Conservation (phyloP, 2,888 invertebrate species). For the Trachelus troglodyta region DNA sequence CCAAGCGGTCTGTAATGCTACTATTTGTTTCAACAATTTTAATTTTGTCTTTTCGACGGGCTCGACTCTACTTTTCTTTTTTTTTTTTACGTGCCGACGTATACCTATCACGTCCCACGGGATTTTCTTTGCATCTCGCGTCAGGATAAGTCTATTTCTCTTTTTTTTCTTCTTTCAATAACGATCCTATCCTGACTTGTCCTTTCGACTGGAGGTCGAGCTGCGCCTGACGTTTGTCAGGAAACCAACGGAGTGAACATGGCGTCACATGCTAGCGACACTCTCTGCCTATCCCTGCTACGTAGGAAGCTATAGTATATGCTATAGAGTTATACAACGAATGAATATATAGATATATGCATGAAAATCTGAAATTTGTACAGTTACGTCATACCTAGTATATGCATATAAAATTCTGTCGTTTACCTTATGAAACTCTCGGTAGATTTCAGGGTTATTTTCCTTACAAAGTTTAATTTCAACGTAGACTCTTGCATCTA, state of each 20-base stretch:
- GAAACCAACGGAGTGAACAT: conserved; percentile 38
- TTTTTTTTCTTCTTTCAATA: conserved; percentile 16
- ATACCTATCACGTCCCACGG: conserved; percentile 4
- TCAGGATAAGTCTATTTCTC: neutral
- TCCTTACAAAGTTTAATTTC: neutral
- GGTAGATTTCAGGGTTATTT: neutral
- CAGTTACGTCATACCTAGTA: neutral
- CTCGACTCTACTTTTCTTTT: neutral
- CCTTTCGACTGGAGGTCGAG: conserved; percentile 33
- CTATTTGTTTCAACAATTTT: conserved; percentile 11
- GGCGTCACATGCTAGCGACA: conserved; percentile 39
- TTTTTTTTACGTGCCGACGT: conserved; percentile 25
- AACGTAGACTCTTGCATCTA: neutral
- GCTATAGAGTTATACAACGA: neutral
- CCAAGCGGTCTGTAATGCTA: conserved; percentile 26
- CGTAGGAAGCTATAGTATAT: neutral
- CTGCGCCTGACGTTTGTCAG: conserved; percentile 43
- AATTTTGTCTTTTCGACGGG: conserved; percentile 7
- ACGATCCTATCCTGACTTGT: conserved; percentile 28
- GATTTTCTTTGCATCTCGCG: conserved; percentile 2
- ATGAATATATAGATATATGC: neutral
- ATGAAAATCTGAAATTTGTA: neutral
- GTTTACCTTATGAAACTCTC: neutral
- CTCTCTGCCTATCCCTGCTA: conserved; percentile 21
- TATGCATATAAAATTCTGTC: neutral